A percentile compares a stretch with the other conserved stretches of the same genome.
Evolutionary conservation across 2,113 vertebrate genomes (phyloP).

Genomic region (Petrocephalus microphthalmus): DNA sequence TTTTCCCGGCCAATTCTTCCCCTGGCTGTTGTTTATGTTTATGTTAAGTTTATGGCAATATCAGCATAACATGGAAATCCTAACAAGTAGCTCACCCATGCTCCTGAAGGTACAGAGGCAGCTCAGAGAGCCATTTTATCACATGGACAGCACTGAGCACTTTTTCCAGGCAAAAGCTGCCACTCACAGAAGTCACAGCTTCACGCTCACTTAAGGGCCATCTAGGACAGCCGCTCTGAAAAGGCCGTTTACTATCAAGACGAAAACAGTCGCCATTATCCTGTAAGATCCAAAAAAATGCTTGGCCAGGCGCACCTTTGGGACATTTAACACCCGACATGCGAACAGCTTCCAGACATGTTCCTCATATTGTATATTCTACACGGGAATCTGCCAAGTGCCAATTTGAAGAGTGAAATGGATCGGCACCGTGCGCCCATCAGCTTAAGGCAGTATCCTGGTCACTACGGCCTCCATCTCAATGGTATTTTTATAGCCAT

Average conservation of each 20-base stretch:
- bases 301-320: background rate
- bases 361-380: background rate
- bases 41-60: background rate
- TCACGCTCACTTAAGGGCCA: background rate
- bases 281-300: background rate
- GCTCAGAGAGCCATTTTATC: background rate
- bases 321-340: background rate
- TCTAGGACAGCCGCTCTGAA: constrained; percentile 9
- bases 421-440: background rate
- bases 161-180: background rate
- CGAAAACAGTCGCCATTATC: background rate
- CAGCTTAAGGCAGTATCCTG: background rate
- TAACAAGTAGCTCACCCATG: background rate
- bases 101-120: background rate
- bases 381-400: background rate
- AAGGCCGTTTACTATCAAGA: background rate
- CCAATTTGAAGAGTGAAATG: background rate
- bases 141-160: background rate
- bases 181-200: background rate
- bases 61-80: background rate
- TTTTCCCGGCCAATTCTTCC: no score
- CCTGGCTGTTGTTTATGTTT: background rate
- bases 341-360: background rate
- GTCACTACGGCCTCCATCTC: background rate
- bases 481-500: background rate